Evolutionary conservation across 2,113 vertebrate species (phyloP), one percentile per base, ranked within the genome.

Genomic region (Uria lomvia): DNA sequence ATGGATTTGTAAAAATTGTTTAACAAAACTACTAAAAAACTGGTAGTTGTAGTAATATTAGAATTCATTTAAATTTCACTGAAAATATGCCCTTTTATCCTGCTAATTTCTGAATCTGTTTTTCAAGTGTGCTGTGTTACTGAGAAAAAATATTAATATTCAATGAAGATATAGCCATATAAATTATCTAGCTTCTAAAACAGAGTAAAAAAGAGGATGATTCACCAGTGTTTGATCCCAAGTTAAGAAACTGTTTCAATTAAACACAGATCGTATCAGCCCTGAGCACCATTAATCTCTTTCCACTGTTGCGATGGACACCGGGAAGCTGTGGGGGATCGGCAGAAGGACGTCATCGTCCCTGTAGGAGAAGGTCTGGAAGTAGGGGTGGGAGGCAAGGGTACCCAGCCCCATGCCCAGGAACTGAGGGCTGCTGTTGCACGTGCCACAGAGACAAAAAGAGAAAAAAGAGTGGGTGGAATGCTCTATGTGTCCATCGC

Each of bases 181-280:
- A 93, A 96, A 90, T 93, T 79, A 92, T 49, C 62, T 83, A 53
- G 34, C 50, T 95, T 89, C 65, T 94, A 87, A 94, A 88, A 83
- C 49, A 78, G 73, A 40, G 5, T 68, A 45, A 76, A 92, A 87
- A 78, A 94, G 60, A 88, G 34, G 60, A 60, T 96, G 92, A 97
- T 82, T 93, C 89, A 94, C 38, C 71, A 65, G 36, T 65, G 65
- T 91, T 94, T 94, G 88, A 94, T 91, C 76, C 56, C 30, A 73
- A 89, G 87, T 90, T 75, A 88, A 87, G 53, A 75, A 89, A 65
- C 34, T 65, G 9, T 68, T 91, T 89, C 68, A 78, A 53, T 87
- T 84, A 89, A 94, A 21, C 3, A 1, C 40, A 87, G 36, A 77
- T 87, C 1, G 4, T 17, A 75, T 56, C 91, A 84, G 49, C 67